Percentiles rank a stretch among this genome's conserved stretches.
These are phyloP conservation scores for Zapornia atra DNA, from an alignment of 2,113 vertebrate genomes.

Conservation along the genomic window DNA sequence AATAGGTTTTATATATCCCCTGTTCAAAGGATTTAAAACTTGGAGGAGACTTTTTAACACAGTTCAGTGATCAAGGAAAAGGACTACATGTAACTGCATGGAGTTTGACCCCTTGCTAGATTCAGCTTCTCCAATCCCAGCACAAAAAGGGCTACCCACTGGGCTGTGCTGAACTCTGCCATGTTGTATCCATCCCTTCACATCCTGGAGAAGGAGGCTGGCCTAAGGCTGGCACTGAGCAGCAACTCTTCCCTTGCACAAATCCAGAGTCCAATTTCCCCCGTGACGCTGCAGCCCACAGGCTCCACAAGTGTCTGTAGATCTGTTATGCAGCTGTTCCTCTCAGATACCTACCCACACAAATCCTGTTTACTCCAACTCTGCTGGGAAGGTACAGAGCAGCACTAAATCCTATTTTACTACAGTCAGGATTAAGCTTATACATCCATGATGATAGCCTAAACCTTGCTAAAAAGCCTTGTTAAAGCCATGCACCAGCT, in stretches of 20 bases:
- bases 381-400: neutral
- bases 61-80: neutral
- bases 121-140: neutral
- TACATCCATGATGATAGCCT: neutral
- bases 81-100: neutral
- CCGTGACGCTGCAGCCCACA: neutral
- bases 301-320: neutral
- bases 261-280: neutral
- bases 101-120: neutral
- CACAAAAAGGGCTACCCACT: accelerated
- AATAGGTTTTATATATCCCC: neutral
- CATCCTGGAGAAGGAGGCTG: neutral
- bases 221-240: neutral
- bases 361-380: conserved; percentile 31
- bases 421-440: neutral
- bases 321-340: conserved; percentile 6
- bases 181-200: accelerated
- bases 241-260: neutral
- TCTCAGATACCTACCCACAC: conserved; percentile 13
- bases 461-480: neutral
- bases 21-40: neutral
- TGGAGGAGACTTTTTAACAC: neutral
- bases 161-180: neutral
- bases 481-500: neutral
- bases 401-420: conserved; percentile 21